phyloP scores from a whole-genome alignment of 1,140 invertebrate species.

The Antheraea pernyi region DNA sequence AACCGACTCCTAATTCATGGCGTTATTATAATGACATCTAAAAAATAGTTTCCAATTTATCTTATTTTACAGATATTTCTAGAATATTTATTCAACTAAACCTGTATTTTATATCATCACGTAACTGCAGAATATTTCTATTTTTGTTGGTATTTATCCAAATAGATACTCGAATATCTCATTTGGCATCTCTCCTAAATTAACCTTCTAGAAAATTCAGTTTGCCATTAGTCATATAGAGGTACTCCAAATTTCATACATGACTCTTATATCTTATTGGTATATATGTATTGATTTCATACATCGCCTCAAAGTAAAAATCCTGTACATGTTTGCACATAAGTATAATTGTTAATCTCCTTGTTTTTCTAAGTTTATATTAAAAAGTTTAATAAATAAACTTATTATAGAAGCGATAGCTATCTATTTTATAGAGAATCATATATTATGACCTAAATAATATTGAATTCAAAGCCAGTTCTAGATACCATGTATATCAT shows the following conservation, averaged over 20 bases:
- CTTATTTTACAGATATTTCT: too few species aligned
- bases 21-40: too few species aligned
- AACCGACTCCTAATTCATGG: too few species aligned
- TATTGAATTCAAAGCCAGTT: too few species aligned
- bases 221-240: background rate
- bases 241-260: background rate
- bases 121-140: background rate
- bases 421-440: background rate
- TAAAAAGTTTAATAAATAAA: background rate
- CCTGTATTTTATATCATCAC: background rate
- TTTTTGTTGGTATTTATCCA: conserved; percentile 14
- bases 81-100: background rate
- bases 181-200: conserved; percentile 9
- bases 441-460: too few species aligned
- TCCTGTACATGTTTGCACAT: background rate
- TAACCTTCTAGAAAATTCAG: background rate
- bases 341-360: background rate
- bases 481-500: too few species aligned
- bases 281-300: background rate
- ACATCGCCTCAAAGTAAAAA: background rate
- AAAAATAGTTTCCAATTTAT: too few species aligned
- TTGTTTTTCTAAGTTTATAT: background rate
- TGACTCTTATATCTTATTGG: background rate
- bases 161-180: conserved; percentile 1
- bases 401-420: background rate